Conservation (phyloP, 1,140 invertebrate species). For the Idris sp. region DNA sequence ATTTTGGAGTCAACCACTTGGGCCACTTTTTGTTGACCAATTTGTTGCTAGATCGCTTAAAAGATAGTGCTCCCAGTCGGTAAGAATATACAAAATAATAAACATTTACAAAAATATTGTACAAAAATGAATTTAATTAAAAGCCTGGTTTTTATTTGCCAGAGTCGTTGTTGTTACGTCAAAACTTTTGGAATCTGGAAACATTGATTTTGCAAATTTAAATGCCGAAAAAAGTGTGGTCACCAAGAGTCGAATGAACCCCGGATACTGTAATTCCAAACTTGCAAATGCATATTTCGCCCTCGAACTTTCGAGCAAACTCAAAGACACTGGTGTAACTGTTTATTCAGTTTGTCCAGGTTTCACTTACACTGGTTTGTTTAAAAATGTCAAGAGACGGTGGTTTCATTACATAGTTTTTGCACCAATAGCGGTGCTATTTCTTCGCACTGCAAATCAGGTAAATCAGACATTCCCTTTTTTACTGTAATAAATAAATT, state of each 20-base stretch:
- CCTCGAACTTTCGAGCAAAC: constrained; percentile 80
- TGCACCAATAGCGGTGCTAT: constrained; percentile 83
- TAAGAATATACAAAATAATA: too few species aligned
- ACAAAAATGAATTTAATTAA: too few species aligned
- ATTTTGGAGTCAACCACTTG: constrained; percentile 89
- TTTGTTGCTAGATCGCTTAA: constrained; percentile 84
- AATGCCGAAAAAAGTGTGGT: constrained; percentile 80
- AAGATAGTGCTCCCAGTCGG: constrained; percentile 81
- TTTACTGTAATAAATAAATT: too few species aligned
- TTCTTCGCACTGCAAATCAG: constrained; percentile 85
- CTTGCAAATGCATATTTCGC: constrained; percentile 87
- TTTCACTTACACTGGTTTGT: constrained; percentile 88
- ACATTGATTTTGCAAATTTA: constrained; percentile 86
- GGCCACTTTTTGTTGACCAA: constrained; percentile 92
- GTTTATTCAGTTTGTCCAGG: constrained; percentile 90
- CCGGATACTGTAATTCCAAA: constrained; percentile 89
- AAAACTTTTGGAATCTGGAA: constrained; percentile 80
- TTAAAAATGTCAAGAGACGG: constrained; percentile 82
- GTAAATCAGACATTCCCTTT: constrained; percentile 76
- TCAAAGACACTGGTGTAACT: constrained; percentile 81
- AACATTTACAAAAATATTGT: too few species aligned
- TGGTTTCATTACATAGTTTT: constrained; percentile 86
- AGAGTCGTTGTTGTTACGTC: constrained; percentile 81
- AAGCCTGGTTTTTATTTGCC: too few species aligned
- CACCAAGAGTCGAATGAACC: constrained; percentile 79